Base-by-base conservation (phyloP, 2,888 invertebrate species). In the Brachyptera putata region DNA sequence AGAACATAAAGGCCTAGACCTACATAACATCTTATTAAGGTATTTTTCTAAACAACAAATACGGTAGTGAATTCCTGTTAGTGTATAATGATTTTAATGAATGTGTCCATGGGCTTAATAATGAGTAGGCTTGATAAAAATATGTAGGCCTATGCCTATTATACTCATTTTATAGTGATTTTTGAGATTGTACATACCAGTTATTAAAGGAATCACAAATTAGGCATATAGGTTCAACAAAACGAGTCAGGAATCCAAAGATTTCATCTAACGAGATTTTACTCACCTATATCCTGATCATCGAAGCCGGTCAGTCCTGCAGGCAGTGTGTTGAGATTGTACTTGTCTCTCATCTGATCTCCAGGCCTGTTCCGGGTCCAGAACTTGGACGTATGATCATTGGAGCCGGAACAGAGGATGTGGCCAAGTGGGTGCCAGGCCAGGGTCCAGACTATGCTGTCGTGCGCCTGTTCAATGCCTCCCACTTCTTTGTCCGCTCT, bases 281-380 rank as follows among this genome's bases (percentile, higher is more conserved):
- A 63, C 68, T 69, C 74, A 80, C 84, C 85, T 64, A 85, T 80
- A 74, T 87, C 87, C 64, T 84, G 79, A 68, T 87, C 87, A 67
- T 87, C 87, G 56, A 85, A 68, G 1, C 85, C 85, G n/a, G 83
- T 82, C 62, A 83, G 80, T 61, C 93, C 92, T 55, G 89, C 87
- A 18, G 95, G 93, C 61, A 95, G 77, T 13, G 91, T 94, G 72
- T 96, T 96, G 64, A 96, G 79, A 75, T 96, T 95, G 75, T 97
- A 98, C 76, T 96, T 95, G 74, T 99, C 99, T 71, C 96, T 85
- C 94, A 98, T 97, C 61, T 89, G 83, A 78, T 99, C 99, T 18
- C 99, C 99, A 0, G 99, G 99, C 50, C 98, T 84, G 77, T 99
- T 99, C 64, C 99, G 80, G 1, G 99, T 97, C 99, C 99, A 99